phyloP scores from a whole-genome alignment of 64 coral and sea anemone species.

The Actinia equina region DNA sequence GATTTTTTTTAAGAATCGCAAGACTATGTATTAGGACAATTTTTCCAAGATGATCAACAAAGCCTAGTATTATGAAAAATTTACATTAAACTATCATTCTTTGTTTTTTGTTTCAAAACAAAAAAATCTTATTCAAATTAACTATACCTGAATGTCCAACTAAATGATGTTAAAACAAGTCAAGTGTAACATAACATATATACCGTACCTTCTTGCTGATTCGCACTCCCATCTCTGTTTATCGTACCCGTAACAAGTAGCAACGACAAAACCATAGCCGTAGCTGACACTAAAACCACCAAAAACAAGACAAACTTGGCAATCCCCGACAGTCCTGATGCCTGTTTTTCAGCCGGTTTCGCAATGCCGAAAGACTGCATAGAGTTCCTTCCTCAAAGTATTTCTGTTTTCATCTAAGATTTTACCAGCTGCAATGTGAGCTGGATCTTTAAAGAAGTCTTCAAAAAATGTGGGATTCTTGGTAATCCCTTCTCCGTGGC shows the following conservation, averaged over 20 bases:
- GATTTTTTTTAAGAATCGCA: no score
- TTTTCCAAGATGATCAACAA: no score
- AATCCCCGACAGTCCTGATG: background rate
- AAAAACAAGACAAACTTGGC: background rate
- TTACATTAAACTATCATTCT: no score
- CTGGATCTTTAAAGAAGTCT: background rate
- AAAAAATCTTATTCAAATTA: no score
- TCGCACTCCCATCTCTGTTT: background rate
- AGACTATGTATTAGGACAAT: no score
- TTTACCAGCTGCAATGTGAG: background rate
- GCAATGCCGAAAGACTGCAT: background rate
- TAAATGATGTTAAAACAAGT: background rate
- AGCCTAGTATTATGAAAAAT: no score
- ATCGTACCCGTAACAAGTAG: background rate
- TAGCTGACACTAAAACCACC: background rate
- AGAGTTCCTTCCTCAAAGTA: background rate
- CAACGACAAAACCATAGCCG: background rate
- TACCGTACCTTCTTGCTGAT: background rate
- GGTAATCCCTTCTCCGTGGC: background rate
- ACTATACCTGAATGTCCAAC: no score
- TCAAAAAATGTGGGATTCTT: background rate
- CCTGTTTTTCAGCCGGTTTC: background rate
- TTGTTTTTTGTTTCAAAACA: no score
- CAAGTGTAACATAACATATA: background rate
- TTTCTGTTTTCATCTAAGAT: conserved; percentile 6